These are phyloP conservation scores for Tachysurus fulvidraco DNA, from an alignment of 2,113 vertebrate genomes.

Conservation along the genomic window DNA sequence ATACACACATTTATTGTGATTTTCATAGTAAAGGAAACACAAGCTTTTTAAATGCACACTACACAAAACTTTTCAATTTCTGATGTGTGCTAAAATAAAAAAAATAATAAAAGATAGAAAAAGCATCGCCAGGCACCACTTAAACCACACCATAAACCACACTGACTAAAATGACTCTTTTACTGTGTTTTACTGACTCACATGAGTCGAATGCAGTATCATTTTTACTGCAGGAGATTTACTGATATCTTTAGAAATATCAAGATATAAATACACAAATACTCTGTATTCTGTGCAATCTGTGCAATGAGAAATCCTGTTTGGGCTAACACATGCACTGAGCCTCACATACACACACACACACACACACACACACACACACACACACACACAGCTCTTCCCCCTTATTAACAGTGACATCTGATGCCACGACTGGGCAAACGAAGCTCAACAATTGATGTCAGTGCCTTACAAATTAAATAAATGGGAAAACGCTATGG, in stretches of 20 bases:
- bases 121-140: not conserved
- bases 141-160: not conserved
- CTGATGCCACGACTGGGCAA: conserved; percentile 76
- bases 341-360: conserved; percentile 45
- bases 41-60: not conserved
- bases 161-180: not conserved
- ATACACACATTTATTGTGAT: not conserved
- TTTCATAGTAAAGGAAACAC: not conserved
- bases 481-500: conserved; percentile 77
- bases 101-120: too few species aligned
- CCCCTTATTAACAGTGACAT: conserved; percentile 75
- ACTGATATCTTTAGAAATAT: not conserved
- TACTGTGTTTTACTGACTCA: not conserved
- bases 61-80: not conserved
- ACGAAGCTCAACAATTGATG: conserved; percentile 82
- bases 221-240: not conserved
- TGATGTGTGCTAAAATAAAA: not conserved
- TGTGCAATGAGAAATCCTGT: not conserved
- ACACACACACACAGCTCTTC: conserved; percentile 65
- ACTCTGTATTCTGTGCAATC: not conserved
- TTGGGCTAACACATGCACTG: conserved; percentile 2
- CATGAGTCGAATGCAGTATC: not conserved
- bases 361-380: conserved; percentile 39
- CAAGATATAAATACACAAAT: not conserved
- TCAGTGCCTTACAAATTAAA: conserved; percentile 82